phyloP scores from a whole-genome alignment of 2,113 vertebrate species.

The Pungitius pungitius region DNA sequence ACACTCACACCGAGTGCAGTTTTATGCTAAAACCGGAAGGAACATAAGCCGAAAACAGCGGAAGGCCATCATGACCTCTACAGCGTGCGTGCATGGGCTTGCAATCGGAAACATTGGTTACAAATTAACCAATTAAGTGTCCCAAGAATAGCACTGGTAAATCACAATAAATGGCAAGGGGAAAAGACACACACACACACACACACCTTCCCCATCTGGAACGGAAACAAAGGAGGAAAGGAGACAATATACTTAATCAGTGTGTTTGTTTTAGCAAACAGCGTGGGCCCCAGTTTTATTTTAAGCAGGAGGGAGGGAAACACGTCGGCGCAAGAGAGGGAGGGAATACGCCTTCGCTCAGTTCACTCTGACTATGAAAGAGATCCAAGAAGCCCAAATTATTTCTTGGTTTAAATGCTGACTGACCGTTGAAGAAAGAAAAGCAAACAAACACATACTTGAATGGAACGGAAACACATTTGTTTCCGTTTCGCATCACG shows the following conservation, averaged over 20 bases:
- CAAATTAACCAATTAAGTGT: slow-evolving; percentile 60
- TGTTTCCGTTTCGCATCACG: background rate
- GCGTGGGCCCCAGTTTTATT: slow-evolving; percentile 62
- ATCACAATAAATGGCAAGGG: slow-evolving; percentile 24
- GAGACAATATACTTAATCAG: slow-evolving; percentile 53
- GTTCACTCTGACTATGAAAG: slow-evolving; percentile 22
- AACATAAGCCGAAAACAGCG: background rate
- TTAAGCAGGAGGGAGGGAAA: slow-evolving; percentile 45
- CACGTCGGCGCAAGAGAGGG: slow-evolving; percentile 17
- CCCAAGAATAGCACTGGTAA: slow-evolving; percentile 40
- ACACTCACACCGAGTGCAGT: background rate
- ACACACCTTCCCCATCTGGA: slow-evolving; percentile 28
- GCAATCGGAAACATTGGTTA: slow-evolving; percentile 43
- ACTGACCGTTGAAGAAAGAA: slow-evolving; percentile 6
- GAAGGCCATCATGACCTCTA: background rate
- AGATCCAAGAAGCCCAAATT: slow-evolving; percentile 19
- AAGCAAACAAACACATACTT: background rate
- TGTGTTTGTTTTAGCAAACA: slow-evolving; percentile 59
- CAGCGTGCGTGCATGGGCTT: background rate
- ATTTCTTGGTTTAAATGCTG: slow-evolving; percentile 19
- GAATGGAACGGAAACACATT: background rate
- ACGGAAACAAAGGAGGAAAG: slow-evolving; percentile 55
- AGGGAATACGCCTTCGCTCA: slow-evolving; percentile 32
- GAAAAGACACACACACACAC: slow-evolving; percentile 27
- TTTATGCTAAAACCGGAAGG: slow-evolving; percentile 2